phyloP scores from a whole-genome alignment of 2,888 invertebrate genomes.

The Anticlea derivata region DNA sequence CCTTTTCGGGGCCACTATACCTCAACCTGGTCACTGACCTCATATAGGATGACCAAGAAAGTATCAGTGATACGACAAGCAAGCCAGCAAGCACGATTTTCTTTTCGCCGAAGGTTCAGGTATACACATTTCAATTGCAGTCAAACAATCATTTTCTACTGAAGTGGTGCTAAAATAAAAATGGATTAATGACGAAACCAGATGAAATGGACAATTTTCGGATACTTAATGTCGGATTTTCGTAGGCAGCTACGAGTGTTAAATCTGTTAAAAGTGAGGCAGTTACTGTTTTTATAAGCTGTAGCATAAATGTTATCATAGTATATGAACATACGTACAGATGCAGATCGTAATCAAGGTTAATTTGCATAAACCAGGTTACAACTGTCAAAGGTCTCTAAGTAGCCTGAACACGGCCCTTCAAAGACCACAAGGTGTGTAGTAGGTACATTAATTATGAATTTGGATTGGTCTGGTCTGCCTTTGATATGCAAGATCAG shows the following conservation, averaged over 20 bases:
- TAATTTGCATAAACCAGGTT: constrained; percentile 46
- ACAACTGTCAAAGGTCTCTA: constrained; percentile 50
- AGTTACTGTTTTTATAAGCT: constrained; percentile 4
- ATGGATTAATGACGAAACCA: too few relatives aligned
- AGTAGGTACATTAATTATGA: constrained; percentile 17
- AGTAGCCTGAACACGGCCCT: constrained; percentile 30
- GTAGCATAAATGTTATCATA: constrained; percentile 13
- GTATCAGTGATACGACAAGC: too few relatives aligned
- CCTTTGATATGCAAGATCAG: constrained; percentile 23
- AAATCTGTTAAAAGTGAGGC: neutral
- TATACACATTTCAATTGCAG: too few relatives aligned
- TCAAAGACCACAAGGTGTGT: constrained; percentile 22
- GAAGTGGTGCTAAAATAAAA: too few relatives aligned
- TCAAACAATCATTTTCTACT: too few relatives aligned
- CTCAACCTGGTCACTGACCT: too few relatives aligned
- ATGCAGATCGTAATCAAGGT: constrained; percentile 44
- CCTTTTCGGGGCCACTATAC: too few relatives aligned
- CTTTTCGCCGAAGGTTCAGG: too few relatives aligned
- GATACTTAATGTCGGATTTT: too few relatives aligned
- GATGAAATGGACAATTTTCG: neutral
- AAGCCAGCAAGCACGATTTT: too few relatives aligned
- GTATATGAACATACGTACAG: constrained; percentile 22
- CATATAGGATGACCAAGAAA: too few relatives aligned
- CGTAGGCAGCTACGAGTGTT: neutral
- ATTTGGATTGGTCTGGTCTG: constrained; percentile 12